Evolutionary conservation across 1,140 invertebrate genomes (phyloP).

Genomic region (Caligus rogercresseyi): DNA sequence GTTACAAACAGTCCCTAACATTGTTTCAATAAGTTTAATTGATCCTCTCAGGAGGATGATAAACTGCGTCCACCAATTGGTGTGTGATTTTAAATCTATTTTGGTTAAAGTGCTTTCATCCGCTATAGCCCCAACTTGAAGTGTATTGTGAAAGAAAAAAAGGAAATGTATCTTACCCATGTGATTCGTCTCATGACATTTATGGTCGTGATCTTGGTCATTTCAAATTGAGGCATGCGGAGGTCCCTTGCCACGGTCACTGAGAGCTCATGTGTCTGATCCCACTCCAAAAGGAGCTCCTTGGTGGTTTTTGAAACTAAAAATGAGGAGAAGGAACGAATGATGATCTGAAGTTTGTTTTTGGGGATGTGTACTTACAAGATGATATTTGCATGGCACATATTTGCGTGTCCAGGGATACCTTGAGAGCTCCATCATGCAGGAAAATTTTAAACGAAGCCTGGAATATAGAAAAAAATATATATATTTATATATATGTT

Average conservation of each 20-base stretch:
- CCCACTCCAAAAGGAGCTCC: conserved; percentile 17
- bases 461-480: conserved; percentile 27
- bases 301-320: conserved; percentile 19
- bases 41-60: no score
- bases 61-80: no score
- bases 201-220: conserved; percentile 30
- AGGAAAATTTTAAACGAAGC: conserved; percentile 40
- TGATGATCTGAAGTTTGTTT: no score
- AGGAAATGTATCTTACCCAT: conserved; percentile 30
- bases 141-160: not conserved
- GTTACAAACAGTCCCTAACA: no score
- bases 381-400: conserved; percentile 43
- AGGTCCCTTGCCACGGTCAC: conserved; percentile 33
- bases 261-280: conserved; percentile 26
- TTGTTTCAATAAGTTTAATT: no score
- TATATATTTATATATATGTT: no score
- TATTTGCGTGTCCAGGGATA: conserved; percentile 40
- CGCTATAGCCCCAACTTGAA: no score
- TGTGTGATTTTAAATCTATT: no score
- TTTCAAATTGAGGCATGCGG: conserved; percentile 37
- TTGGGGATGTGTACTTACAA: no score
- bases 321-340: conserved; percentile 4
- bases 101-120: no score
- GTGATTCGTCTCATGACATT: conserved; percentile 33
- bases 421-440: conserved; percentile 43